Evolutionary conservation across 2,888 invertebrate genomes (phyloP).

Genomic region (Liposcelis brunnea): DNA sequence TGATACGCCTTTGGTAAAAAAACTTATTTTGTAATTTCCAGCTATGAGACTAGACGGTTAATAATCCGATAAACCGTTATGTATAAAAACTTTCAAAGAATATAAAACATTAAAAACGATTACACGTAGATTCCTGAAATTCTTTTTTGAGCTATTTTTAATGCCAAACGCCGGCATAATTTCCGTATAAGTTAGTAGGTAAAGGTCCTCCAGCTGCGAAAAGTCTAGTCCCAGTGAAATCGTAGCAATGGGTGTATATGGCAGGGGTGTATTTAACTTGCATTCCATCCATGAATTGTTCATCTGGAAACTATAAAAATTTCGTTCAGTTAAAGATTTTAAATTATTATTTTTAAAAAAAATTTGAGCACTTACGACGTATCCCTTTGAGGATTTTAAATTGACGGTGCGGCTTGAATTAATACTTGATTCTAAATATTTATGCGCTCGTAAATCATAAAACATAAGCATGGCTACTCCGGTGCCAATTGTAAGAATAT

Average conservation of each 20-base stretch:
- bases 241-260: conserved; percentile 93
- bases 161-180: conserved; percentile 91
- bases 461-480: conserved; percentile 84
- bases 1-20: too few relatives aligned
- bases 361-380: conserved; percentile 47
- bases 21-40: too few relatives aligned
- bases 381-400: conserved; percentile 72
- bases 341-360: background rate
- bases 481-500: conserved; percentile 84
- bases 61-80: too few relatives aligned
- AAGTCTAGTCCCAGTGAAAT: conserved; percentile 73
- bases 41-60: too few relatives aligned
- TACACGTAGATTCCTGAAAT: too few relatives aligned
- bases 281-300: conserved; percentile 67
- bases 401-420: conserved; percentile 77
- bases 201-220: conserved; percentile 93
- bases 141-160: conserved; percentile 26
- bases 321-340: background rate
- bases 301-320: conserved; percentile 52
- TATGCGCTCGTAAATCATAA: conserved; percentile 80
- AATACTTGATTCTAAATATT: conserved; percentile 79
- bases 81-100: too few relatives aligned
- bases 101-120: too few relatives aligned
- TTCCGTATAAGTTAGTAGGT: conserved; percentile 78
- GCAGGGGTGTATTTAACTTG: conserved; percentile 82